Base-by-base conservation (phyloP, 2,797 vertebrate genomes). In the Anabacerthia variegaticeps region DNA sequence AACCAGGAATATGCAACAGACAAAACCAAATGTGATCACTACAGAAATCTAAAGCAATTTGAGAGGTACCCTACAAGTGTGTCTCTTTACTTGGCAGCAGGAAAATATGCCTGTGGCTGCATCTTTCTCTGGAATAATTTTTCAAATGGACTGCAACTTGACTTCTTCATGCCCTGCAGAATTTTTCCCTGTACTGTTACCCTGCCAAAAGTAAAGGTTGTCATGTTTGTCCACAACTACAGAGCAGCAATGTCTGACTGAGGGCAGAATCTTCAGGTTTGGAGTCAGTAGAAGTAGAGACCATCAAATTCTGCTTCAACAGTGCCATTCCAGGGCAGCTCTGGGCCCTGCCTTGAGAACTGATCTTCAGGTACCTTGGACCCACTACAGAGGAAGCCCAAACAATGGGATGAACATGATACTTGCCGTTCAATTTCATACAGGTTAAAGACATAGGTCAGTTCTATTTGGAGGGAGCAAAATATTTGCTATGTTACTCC, bases 111-210 rank as follows among this genome's bases (percentile, higher is more conserved):
- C 12, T 37, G 30, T 1, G 4, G 24, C 43, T 68, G 10, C 28
- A 66, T 54, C 63, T 68, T 88, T 54, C 72, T 78, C 72, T 26
- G 39, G 39, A 88, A 43, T 88, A 81, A 48, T 73, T 89, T 61
- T 68, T 69, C 37, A 78, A 75, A 79, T 4, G 14, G 54, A 62
- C 68, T 39, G 69, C 52, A 88, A 23, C 8, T 61, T 63, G 9
- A 61, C 39, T 77, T 49, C 41, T 34, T 73, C 7, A 30, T 72
- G 37, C 24, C 58, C 62, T 79, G 32, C 52, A 69, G 39, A 51
- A 37, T n/a, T 18, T 74, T 43, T 43, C 39, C 27, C 37, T 87
- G 3, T 15, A 46, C 20, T 36, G 4, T 36, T 85, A 77, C 28
- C 27, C 46, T 44, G 24, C 14, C 80, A 51, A 93, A 82, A 92